phyloP scores from a whole-genome alignment of 2,888 invertebrate genomes.

The Thera britannica region DNA sequence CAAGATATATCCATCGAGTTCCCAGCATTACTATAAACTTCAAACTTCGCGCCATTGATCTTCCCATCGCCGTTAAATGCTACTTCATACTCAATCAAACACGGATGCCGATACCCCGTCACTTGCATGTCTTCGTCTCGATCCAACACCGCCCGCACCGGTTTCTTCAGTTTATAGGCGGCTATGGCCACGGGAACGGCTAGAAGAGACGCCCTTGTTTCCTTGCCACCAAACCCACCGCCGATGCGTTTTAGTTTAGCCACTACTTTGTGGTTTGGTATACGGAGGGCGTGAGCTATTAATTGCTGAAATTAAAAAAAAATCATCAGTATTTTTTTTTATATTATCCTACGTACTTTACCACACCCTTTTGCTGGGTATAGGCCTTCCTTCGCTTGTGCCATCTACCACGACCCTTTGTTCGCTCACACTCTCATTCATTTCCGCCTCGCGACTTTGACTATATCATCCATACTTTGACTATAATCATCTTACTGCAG shows the following conservation, averaged over 20 bases:
- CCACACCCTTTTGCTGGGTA: too few species aligned
- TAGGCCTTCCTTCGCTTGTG: too few species aligned
- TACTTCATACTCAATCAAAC: constrained; percentile 90
- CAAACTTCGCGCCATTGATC: constrained; percentile 86
- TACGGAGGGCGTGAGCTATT: constrained; percentile 85
- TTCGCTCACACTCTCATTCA: too few species aligned
- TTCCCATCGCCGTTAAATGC: constrained; percentile 89
- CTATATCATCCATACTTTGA: too few species aligned
- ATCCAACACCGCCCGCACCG: constrained; percentile 91
- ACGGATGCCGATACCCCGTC: constrained; percentile 92
- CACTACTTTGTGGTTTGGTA: constrained; percentile 88
- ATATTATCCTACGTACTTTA: too few species aligned
- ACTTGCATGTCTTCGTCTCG: constrained; percentile 94
- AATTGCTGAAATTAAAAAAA: constrained; percentile 75
- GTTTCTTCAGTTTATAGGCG: constrained; percentile 88
- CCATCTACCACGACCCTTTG: too few species aligned
- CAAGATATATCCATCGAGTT: constrained; percentile 89
- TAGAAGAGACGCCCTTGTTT: constrained; percentile 86
- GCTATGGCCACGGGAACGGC: constrained; percentile 89
- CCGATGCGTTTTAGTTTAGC: constrained; percentile 91
- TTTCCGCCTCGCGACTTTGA: too few species aligned
- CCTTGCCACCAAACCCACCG: constrained; percentile 96
- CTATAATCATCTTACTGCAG: too few species aligned
- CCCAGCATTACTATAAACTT: constrained; percentile 90
- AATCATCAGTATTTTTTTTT: too few species aligned